Base-by-base conservation (phyloP, 2,797 vertebrate genomes). In the Halcyon badia region DNA sequence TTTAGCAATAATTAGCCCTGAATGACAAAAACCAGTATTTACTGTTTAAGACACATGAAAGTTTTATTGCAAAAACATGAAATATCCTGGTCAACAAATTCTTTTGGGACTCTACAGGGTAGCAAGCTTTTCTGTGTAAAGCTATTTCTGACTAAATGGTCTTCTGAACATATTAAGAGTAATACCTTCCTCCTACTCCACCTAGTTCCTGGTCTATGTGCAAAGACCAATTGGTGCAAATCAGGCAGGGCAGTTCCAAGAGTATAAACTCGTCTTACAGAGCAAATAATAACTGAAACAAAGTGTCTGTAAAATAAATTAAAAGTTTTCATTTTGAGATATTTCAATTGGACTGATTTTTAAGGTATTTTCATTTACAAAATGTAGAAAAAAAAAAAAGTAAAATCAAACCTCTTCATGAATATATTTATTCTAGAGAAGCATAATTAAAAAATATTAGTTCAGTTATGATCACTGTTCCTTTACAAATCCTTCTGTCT, bases 391-490 rank as follows among this genome's bases (percentile, higher is more conserved):
- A 25, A 82, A 57, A 25, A 19, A 4, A 37, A 39, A 39, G 28
- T 6, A 18, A 49, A 84, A 61, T 64, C 41, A 62, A 41, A 62
- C 6, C 3, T 13, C 3, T 26, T 33, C 3, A 26, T 70, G 1
- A 71, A 76, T 61, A 10, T n/a, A 17, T 87, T 60, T 60, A 10
- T 61, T 57, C 57, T 37, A 52, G 6, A 86, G 20, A 81, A 90
- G 30, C 0, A 48, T 4, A 11, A 28, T 44, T 4, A 0, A 4
- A 51, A 82, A 73, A 76, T 3, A 19, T 17, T 31, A n/a, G 5
- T 60, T 83, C 24, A 30, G 25, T 42, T 77, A 4, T 64, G 18
- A 51, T 81, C 30, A 46, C 12, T 24, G 2, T 44, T 65, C 11
- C 33, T 71, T 14, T 79, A 52, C 7, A 89, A 61, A 54, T 65